Evolutionary conservation across 2,113 vertebrate genomes (phyloP).

Genomic region (Vombatus ursinus): DNA sequence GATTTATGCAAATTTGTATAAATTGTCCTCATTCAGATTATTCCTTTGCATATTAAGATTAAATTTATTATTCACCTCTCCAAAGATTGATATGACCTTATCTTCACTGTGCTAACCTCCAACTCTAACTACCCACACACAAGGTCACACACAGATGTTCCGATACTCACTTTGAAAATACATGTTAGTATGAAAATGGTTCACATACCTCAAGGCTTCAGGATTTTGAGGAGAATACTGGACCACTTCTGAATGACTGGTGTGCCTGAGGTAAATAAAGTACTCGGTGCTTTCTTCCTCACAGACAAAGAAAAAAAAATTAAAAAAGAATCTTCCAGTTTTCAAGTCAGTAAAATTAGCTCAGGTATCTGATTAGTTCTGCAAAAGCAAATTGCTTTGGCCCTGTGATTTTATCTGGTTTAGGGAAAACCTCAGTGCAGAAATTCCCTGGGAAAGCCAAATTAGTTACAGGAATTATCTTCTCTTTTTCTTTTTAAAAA

Average conservation of each 20-base stretch:
- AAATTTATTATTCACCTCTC: neutral
- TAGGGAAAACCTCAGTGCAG: neutral
- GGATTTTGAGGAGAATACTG: neutral
- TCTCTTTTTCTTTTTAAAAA: conserved; percentile 17
- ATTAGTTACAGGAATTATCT: conserved; percentile 6
- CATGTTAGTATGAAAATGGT: neutral
- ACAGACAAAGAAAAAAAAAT: neutral
- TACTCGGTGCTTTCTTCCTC: neutral
- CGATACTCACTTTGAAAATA: neutral
- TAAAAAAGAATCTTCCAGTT: neutral
- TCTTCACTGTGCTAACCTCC: neutral
- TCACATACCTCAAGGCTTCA: neutral
- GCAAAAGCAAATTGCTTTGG: conserved; percentile 35
- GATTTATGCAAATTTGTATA: neutral
- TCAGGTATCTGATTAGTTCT: neutral
- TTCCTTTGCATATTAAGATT: neutral
- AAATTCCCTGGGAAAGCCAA: neutral
- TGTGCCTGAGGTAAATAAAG: neutral
- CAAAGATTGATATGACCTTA: neutral
- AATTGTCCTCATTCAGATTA: neutral
- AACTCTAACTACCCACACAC: neutral
- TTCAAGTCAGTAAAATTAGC: neutral
- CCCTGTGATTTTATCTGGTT: neutral
- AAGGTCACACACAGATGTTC: neutral
- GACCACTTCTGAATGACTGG: neutral